Evolutionary conservation across 2,888 invertebrate species (phyloP).

Genomic region (Caenorhabditis sinica): DNA sequence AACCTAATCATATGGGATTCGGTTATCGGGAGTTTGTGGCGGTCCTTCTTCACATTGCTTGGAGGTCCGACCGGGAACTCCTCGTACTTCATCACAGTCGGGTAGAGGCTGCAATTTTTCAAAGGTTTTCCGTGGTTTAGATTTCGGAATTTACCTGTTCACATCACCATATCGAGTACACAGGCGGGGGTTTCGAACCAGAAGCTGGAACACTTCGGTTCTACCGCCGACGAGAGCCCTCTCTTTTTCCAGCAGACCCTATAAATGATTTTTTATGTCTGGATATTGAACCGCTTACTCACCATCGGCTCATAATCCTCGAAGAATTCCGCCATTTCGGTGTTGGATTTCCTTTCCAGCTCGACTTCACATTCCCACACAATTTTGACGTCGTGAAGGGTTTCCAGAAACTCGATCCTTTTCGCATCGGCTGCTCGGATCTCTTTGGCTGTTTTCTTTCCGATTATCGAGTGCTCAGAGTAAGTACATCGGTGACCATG

Average conservation of each 20-base stretch:
- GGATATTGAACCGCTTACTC: neutral
- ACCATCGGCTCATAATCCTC: conserved; percentile 12
- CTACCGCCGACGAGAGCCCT: conserved; percentile 28
- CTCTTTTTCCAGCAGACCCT: conserved; percentile 37
- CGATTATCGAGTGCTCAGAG: conserved; percentile 32
- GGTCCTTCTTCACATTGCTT: neutral
- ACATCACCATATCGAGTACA: neutral
- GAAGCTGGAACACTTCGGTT: conserved; percentile 33
- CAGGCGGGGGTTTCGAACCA: neutral
- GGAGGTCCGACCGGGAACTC: conserved; percentile 26
- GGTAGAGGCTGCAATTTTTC: conserved; percentile 30
- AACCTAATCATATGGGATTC: neutral
- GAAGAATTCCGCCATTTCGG: conserved; percentile 26
- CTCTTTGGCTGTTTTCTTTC: conserved; percentile 11
- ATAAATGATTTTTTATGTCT: neutral
- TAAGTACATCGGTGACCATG: conserved; percentile 58
- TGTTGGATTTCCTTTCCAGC: neutral
- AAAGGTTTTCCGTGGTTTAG: neutral
- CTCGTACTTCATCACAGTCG: conserved; percentile 23
- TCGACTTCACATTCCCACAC: conserved; percentile 58
- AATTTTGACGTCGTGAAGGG: conserved; percentile 33
- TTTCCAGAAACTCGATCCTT: neutral
- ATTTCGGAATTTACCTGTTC: neutral
- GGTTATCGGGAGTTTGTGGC: neutral
- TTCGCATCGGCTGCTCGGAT: neutral